A percentile compares a stretch with the other conserved stretches of the same genome.
These are phyloP conservation scores for Zaprionus capensis DNA, from an alignment of 1,140 invertebrate genomes.

Conservation along the genomic window DNA sequence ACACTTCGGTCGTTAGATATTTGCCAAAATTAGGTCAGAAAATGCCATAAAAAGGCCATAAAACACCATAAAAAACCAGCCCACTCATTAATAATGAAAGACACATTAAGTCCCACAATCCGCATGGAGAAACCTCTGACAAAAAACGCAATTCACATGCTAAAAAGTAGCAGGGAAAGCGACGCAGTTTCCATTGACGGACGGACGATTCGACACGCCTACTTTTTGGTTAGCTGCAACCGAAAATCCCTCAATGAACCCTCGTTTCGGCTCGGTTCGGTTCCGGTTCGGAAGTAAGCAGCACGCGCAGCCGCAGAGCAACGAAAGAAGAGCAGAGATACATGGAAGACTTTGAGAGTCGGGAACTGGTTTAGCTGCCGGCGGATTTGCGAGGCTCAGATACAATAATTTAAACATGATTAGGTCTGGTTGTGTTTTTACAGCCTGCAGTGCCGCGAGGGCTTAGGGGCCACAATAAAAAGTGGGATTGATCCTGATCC, in stretches of 20 bases:
- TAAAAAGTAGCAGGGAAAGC: conserved; percentile 56
- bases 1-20: conserved; percentile 52
- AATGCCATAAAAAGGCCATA: conserved; percentile 68
- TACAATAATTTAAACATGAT: conserved; percentile 84
- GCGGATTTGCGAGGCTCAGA: conserved; percentile 53
- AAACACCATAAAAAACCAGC: conserved; percentile 48
- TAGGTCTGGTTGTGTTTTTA: conserved; percentile 83
- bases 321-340: conserved; percentile 17
- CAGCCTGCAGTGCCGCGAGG: conserved; percentile 74
- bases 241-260: conserved; percentile 20
- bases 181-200: conserved; percentile 71
- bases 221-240: conserved; percentile 47
- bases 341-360: conserved; percentile 10
- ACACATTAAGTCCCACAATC: conserved; percentile 65
- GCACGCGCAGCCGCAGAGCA: conserved; percentile 60
- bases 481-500: conserved; percentile 15
- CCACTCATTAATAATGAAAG: conserved; percentile 71
- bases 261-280: neutral
- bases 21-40: conserved; percentile 20
- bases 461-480: conserved; percentile 66
- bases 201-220: conserved; percentile 78
- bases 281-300: conserved; percentile 33
- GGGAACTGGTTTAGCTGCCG: conserved; percentile 70
- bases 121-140: conserved; percentile 21
- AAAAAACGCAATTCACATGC: conserved; percentile 47